These are phyloP conservation scores for Hermetia illucens DNA, from an alignment of 1,140 invertebrate genomes.

Conservation along the genomic window DNA sequence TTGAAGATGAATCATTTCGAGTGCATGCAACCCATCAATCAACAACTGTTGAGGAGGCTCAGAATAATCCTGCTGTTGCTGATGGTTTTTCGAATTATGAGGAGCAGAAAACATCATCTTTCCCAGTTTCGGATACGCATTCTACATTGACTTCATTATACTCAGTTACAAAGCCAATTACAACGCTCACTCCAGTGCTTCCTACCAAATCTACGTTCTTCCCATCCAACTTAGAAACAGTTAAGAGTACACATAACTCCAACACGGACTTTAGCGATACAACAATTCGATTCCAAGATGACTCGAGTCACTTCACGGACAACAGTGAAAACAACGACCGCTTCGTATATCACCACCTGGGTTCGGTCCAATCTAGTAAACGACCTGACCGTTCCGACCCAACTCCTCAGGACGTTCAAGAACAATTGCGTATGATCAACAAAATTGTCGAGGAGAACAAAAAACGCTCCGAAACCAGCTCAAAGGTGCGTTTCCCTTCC, in stretches of 20 bases:
- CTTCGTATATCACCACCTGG: not conserved
- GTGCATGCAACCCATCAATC: not conserved
- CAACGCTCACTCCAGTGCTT: no score
- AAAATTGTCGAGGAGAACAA: not conserved
- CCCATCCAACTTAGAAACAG: not conserved
- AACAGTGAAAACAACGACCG: slow-evolving; percentile 1
- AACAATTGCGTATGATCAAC: slow-evolving; percentile 1
- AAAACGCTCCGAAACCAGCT: not conserved
- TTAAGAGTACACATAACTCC: not conserved
- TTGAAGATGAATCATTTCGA: not conserved
- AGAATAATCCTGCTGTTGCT: no score
- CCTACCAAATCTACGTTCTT: not conserved
- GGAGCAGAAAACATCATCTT: no score
- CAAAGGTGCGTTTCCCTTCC: not conserved
- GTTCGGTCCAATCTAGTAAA: not conserved
- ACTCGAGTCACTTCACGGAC: not conserved
- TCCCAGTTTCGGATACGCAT: no score
- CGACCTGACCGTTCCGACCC: not conserved
- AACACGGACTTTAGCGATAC: not conserved
- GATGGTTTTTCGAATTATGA: no score
- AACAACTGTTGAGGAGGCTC: not conserved
- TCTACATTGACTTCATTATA: no score
- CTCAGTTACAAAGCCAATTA: no score
- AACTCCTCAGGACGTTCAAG: not conserved
- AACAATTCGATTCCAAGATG: not conserved